Conservation (phyloP, 2,888 invertebrate genomes). For the Epirrita christyi region DNA sequence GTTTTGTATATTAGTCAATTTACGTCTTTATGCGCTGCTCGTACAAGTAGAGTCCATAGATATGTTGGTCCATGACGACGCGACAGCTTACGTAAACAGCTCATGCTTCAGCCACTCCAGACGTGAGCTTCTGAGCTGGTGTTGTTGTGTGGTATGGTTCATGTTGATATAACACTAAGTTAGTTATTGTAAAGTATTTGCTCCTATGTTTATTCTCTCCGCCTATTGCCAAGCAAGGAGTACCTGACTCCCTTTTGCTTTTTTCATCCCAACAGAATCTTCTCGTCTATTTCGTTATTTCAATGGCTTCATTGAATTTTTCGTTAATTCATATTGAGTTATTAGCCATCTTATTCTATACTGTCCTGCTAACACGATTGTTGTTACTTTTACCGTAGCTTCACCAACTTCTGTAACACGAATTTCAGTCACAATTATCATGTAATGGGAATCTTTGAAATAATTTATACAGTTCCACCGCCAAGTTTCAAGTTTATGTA, state of each 20-base stretch:
- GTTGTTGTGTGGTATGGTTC: slow-evolving; percentile 15
- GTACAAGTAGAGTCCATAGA: slow-evolving; percentile 5
- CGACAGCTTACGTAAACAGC: slow-evolving; percentile 24
- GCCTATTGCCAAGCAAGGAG: background rate
- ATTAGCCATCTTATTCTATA: background rate
- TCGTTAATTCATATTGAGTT: background rate
- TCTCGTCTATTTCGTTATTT: background rate
- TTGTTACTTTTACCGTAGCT: background rate
- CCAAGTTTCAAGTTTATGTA: slow-evolving; percentile 1
- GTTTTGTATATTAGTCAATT: background rate
- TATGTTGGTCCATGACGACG: slow-evolving; percentile 8
- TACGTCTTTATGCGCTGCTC: background rate
- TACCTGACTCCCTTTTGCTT: background rate
- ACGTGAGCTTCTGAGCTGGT: slow-evolving; percentile 18
- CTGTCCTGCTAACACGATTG: background rate
- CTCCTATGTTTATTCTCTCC: background rate
- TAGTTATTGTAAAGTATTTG: background rate
- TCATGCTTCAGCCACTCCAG: slow-evolving; percentile 13
- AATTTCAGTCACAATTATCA: background rate
- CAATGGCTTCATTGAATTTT: background rate
- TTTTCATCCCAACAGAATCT: background rate
- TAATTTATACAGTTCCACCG: slow-evolving; percentile 7
- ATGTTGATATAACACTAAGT: slow-evolving; percentile 9
- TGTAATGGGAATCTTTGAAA: background rate
- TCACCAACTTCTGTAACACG: background rate